Percentiles rank a stretch among this genome's conserved stretches.
phyloP scores from a whole-genome alignment of 2,797 vertebrate genomes.

The Euphonia xanthogaster region DNA sequence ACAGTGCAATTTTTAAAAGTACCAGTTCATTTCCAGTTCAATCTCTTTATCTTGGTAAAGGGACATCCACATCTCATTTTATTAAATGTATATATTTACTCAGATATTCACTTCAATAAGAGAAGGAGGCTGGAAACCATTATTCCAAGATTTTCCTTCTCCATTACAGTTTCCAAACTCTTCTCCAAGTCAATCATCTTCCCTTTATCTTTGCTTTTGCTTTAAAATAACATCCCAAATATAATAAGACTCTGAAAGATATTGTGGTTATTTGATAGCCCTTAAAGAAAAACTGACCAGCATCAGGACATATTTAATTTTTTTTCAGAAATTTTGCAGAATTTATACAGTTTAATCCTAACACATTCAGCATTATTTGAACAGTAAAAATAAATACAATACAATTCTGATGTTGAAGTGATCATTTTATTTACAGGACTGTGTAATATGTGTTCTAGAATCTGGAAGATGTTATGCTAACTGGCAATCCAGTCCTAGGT shows the following conservation, averaged over 20 bases:
- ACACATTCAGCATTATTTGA: background rate
- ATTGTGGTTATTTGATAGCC: background rate
- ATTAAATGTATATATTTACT: constrained; percentile 12
- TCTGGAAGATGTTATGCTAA: background rate
- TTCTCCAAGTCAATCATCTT: background rate
- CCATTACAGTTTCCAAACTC: background rate
- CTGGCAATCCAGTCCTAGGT: background rate
- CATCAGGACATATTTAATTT: background rate
- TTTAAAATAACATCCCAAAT: background rate
- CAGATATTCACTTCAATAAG: background rate
- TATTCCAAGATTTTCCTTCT: background rate
- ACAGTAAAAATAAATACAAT: background rate
- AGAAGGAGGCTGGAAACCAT: background rate
- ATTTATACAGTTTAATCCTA: background rate
- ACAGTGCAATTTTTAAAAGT: background rate
- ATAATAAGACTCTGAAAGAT: background rate
- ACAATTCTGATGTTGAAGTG: background rate
- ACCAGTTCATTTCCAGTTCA: background rate
- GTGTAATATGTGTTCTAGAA: background rate
- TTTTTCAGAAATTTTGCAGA: background rate
- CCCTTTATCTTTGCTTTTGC: background rate
- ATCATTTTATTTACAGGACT: background rate
- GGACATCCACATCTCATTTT: background rate
- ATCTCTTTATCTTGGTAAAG: constrained; percentile 12
- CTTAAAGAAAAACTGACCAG: background rate